Evolutionary conservation across 2,113 vertebrate genomes (phyloP), one percentile per base, ranked within the genome.

Genomic region (Epinephelus cyanopodus): DNA sequence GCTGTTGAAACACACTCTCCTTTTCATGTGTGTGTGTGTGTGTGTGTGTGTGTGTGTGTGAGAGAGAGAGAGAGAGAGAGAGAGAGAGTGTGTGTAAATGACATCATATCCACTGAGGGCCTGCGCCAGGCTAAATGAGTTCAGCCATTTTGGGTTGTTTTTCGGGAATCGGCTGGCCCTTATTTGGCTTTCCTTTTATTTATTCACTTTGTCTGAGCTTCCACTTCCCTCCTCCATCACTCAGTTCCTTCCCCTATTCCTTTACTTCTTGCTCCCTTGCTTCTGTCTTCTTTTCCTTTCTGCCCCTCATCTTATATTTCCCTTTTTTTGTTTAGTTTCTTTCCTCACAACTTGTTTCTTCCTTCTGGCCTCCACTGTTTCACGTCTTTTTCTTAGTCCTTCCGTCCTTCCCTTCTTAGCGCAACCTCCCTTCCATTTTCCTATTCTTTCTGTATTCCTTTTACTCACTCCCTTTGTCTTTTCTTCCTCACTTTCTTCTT

Each of bases 61-160:
- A 37, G 33, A 37, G 33, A 37, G 33, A 37, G 33, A 37, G 0
- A 37, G 33, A 37, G 33, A 37, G 6, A 37, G 33, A 37, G 33
- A 37, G 33, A 7, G 33, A 18, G 56, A 37, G 65, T 53, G 77
- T 54, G 68, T 69, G 50, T 3, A 47, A 19, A 70, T 86, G 74
- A 77, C 81, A 65, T 82, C 71, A 64, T 37, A 33, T 60, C 77
- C 79, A 82, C 5, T 81, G 57, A 81, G 57, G 39, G 60, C 65
- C 72, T 70, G 39, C 15, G 4, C 50, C 75, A 17, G 64, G 70
- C 77, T 74, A 29, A 78, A 60, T 50, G 50, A 85, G 47, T 77
- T 86, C 80, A 77, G 71, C 83, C 87, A 82, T 87, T 81, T 86
- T 85, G 77, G 71, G 6, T 71, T 1, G 0, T 45, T 87, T 67